Evolutionary conservation across 2,797 vertebrate genomes (phyloP), one percentile per base, ranked within the genome.

Genomic region (Alauda arvensis): DNA sequence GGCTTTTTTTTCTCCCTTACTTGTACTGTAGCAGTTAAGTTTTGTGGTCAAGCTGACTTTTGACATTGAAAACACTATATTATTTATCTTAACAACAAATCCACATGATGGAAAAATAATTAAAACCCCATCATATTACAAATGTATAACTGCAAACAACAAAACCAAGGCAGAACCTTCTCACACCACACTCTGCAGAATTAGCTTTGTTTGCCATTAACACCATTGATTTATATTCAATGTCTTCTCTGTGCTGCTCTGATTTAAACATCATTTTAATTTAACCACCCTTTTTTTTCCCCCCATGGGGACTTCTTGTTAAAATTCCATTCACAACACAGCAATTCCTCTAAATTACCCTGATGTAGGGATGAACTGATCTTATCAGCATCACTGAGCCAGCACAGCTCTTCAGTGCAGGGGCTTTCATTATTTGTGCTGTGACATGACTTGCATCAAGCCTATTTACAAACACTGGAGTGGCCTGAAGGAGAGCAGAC

Each of bases 371-470:
- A 93, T 70, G 72, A 85, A 83, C 57, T 0, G 8, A 91, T 89
- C 91, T 85, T 81, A 87, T 51, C 74, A 4, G 57, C 49, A 60
- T 37, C 61, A 34, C 0, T 66, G 83, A 76, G 29, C n/a, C 8
- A 45, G 71, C 78, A 18, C 0, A 77, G 70, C 68, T 75, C 85
- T 94, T 70, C 37, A 19, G 68, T 37, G 49, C 37, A n/a, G 42
- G 49, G 45, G 1, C 10, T 34, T 94, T 93, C 81, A 91, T 94
- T 92, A 93, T 93, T 93, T 93, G 69, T 40, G 42, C 85, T 93
- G 74, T 88, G 93, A 94, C 90, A 83, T 74, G 91, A 93, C 92
- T 96, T 88, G 62, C 11, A 78, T 82, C 89, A 74, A 89, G 66
- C 66, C 71, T 95, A 91, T 96, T 95, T 92, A 93, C 74, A 91